Base-by-base conservation (phyloP, 2,797 vertebrate species). In the Rhinichthys osculus region DNA sequence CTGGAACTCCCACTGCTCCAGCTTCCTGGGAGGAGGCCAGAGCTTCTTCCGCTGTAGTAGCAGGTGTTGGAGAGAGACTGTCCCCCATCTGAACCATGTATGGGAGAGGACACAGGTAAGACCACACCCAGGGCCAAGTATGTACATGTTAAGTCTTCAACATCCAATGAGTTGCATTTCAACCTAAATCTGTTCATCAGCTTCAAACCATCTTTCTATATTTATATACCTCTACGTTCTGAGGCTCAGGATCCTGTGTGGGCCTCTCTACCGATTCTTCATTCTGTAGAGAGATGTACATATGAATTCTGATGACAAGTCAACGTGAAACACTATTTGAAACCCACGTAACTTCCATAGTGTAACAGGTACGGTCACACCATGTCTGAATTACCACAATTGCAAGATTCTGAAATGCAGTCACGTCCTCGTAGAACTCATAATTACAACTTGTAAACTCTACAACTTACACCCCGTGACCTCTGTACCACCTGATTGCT, bases 31-130 rank as follows among this genome's bases (percentile, higher is more conserved):
- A 95, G 83, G 95, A 91, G 0, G 96, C 95, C 96, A 97, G 96
- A 85, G 94, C 97, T 89, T 98, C 97, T 90, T 98, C 97, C 0
- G 97, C 97, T 5, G 97, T 98, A 77, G 97, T 97, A 88, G 97
- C 97, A 1, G 97, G 96, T 50, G 95, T 96, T 0, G 97, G 97
- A n/a, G 95, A 96, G 14, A 92, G 93, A 21, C 93, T 95, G 87
- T 96, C 95, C 59, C 91, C 94, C 72, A 94, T 93, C 97, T 97
- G 72, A 52, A 66, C 10, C 17, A 66, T 21, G 64, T 47, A 66
- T 47, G 9, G n/a, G n/a, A 79, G 38, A 54, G 16, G 0, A 52
- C n/a, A 54, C 5, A 47, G 23, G 23, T 9, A 8, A 50, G 44
- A 38, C 4, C 57, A 42, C 38, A 17, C 9, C 6, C n/a, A 80